Base-by-base conservation (phyloP, 2,113 vertebrate genomes). In the Symphodus melops region DNA sequence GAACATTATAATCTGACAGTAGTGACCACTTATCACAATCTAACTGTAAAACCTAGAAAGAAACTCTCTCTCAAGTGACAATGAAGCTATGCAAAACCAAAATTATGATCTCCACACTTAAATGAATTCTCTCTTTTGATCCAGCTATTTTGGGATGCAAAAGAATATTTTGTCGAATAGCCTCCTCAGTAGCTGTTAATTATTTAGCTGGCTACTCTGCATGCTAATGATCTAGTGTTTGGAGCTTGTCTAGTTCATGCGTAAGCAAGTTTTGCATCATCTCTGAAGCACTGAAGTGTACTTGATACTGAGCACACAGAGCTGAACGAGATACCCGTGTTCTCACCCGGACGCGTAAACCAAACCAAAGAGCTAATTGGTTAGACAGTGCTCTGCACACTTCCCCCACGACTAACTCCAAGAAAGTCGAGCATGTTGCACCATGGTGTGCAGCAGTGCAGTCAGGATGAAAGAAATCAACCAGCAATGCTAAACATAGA, bases 151-250 rank as follows among this genome's bases (percentile, higher is more conserved):
- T 41, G 1, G 6, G n/a, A 59, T 17, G 59, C 25, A 13, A 60
- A 23, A 33, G 12, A 17, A 51, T 14, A 53, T 48, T 71, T 67
- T 28, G 23, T n/a, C 28, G 10, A 76, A 44, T 54, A 28, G 62
- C 39, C 46, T 55, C 55, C 72, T 81, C 48, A 52, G 12, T 52
- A 54, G 54, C 48, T 62, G 28, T 65, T 70, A 51, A 73, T 77
- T 63, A 79, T 79, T 72, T 60, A 60, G 39, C 36, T 6, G 36
- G 56, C 20, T 51, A 49, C 41, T 25, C 28, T 66, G 53, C 37
- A 75, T 73, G 56, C 46, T 70, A 82, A 77, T 80, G 28, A 77
- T 49, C 64, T 49, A 49, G 58, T 12, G 6, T 76, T n/a, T 20
- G 23, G 28, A 20, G 20, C 75, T 79, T 41, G 13, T 33, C 0